phyloP scores from a whole-genome alignment of 2,113 vertebrate species.

The Nyctibius bracteatus region DNA sequence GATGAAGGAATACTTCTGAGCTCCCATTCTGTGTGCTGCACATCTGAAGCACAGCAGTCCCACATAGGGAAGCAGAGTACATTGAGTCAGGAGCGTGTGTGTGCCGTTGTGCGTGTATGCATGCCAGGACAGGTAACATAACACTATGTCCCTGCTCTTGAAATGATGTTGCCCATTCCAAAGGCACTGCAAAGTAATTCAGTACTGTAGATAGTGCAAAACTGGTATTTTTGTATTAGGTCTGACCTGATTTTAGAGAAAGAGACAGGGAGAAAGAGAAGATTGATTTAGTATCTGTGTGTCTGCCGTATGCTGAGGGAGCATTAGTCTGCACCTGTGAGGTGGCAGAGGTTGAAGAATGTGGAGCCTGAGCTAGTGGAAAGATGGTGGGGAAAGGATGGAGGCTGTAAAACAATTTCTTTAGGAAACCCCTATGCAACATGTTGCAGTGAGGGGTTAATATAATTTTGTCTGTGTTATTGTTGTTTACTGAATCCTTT shows the following conservation, averaged over 20 bases:
- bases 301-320: neutral
- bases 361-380: neutral
- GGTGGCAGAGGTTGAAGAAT: neutral
- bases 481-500: neutral
- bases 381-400: neutral
- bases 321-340: neutral
- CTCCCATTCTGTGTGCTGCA: neutral
- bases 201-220: neutral
- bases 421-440: neutral
- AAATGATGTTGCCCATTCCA: neutral
- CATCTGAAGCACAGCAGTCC: rapidly evolving
- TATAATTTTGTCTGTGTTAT: neutral
- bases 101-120: rapidly evolving
- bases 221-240: neutral
- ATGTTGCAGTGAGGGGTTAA: neutral
- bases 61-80: rapidly evolving
- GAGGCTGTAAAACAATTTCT: neutral
- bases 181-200: neutral
- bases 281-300: neutral
- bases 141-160: neutral
- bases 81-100: rapidly evolving
- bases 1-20: neutral
- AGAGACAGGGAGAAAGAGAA: neutral
- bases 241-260: neutral
- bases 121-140: neutral